Conservation (phyloP, 1,140 invertebrate genomes). For the Dendroctonus ponderosae region DNA sequence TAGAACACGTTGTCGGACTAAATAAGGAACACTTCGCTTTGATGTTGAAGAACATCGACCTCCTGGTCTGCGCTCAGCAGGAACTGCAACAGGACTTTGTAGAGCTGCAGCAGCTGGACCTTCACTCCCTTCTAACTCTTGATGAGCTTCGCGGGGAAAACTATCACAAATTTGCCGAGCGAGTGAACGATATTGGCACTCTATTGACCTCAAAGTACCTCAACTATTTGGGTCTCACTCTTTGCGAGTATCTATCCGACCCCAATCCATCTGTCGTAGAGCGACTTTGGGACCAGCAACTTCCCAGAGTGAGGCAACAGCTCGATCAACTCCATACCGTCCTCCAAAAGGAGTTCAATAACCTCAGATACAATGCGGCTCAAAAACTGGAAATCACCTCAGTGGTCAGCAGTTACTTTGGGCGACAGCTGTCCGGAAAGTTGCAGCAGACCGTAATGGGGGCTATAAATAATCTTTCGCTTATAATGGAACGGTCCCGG, state of each 20-base stretch:
- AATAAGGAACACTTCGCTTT: conserved; percentile 8
- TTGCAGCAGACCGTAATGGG: conserved; percentile 28
- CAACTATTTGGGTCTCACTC: conserved; percentile 32
- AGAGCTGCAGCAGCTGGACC: conserved; percentile 3
- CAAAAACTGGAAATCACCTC: conserved; percentile 21
- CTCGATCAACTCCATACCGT: conserved; percentile 7
- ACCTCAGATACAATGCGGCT: conserved; percentile 15
- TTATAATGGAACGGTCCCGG: conserved; percentile 34
- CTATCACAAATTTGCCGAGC: background rate
- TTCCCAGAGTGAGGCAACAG: conserved; percentile 4
- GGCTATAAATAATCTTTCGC: conserved; percentile 31
- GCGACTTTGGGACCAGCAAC: conserved; percentile 8
- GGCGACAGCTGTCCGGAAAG: conserved; percentile 21
- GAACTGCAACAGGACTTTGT: conserved; percentile 27
- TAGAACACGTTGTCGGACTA: background rate
- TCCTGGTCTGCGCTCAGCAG: background rate
- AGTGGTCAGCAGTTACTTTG: background rate
- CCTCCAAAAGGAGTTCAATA: conserved; percentile 25
- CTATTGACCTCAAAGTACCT: conserved; percentile 33
- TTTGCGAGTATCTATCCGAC: background rate
- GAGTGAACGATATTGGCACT: conserved; percentile 26
- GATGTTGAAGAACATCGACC: conserved; percentile 1
- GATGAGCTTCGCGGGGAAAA: background rate
- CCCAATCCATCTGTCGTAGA: background rate
- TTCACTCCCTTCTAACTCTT: background rate